Evolutionary conservation across 1,140 invertebrate genomes (phyloP).

Genomic region (Aradophagus sp.): DNA sequence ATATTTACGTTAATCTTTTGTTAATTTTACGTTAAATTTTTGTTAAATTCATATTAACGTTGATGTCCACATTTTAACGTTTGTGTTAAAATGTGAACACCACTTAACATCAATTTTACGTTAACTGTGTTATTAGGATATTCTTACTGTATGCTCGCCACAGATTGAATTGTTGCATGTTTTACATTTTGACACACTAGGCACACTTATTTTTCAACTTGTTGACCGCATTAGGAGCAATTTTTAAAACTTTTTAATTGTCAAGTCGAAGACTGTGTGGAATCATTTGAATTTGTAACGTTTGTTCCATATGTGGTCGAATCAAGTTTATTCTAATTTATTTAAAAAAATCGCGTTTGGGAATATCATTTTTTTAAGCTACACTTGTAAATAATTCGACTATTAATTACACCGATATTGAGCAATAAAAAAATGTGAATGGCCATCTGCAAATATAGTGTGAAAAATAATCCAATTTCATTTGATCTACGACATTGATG

Average conservation of each 20-base stretch:
- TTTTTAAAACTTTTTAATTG: not conserved
- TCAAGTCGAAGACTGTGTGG: not conserved
- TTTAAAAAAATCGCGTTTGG: conserved; percentile 10
- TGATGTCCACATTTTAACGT: too few species aligned
- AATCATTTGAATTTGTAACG: not conserved
- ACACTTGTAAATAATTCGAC: conserved; percentile 4
- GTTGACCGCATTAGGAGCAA: not conserved
- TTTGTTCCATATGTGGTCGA: conserved; percentile 1
- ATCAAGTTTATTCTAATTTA: not conserved
- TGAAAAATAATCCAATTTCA: conserved; percentile 1
- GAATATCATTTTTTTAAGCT: not conserved
- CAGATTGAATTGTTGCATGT: not conserved
- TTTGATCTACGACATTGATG: conserved; percentile 5
- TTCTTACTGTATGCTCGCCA: conserved; percentile 1
- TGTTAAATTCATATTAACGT: too few species aligned
- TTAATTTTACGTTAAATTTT: too few species aligned
- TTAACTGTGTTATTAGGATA: too few species aligned
- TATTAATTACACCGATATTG: conserved; percentile 13
- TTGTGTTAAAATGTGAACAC: too few species aligned
- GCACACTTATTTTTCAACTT: not conserved
- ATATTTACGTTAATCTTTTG: too few species aligned
- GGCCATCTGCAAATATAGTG: conserved; percentile 14
- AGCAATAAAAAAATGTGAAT: conserved; percentile 2
- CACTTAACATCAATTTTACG: too few species aligned
- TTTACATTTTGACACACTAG: not conserved